Percentiles rank a stretch among this genome's conserved stretches.
phyloP scores from a whole-genome alignment of 35 echinoderm and acorn worm genomes.

The Strongylocentrotus purpuratus region DNA sequence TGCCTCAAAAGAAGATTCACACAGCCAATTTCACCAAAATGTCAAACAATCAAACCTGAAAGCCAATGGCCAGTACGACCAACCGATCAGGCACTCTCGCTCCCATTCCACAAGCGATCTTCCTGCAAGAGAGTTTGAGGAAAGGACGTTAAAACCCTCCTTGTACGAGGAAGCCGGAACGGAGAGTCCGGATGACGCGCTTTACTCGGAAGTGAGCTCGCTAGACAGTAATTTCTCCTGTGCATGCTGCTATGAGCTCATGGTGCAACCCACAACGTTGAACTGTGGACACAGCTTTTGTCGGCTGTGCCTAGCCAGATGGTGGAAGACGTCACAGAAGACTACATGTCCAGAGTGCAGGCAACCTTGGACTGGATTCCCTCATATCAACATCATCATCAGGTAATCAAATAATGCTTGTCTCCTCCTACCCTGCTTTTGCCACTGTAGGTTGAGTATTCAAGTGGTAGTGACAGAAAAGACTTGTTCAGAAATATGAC shows the following conservation, averaged over 20 bases:
- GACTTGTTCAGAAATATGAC: no score
- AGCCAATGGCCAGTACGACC: neutral
- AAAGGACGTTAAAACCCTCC: neutral
- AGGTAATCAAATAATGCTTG: conserved; percentile 53
- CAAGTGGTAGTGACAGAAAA: no score
- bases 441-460: no score
- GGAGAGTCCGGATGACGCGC: neutral
- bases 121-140: neutral
- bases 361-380: conserved; percentile 92
- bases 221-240: conserved; percentile 79
- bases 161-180: neutral
- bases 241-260: conserved; percentile 94
- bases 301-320: conserved; percentile 88
- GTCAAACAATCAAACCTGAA: neutral
- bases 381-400: conserved; percentile 92
- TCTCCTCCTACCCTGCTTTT: neutral
- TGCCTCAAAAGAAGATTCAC: neutral
- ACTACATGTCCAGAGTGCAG: conserved; percentile 90
- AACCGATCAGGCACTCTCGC: conserved; percentile 3
- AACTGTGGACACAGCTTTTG: conserved; percentile 97
- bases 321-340: conserved; percentile 87
- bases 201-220: conserved; percentile 19
- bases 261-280: conserved; percentile 93
- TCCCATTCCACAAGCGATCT: conserved; percentile 28
- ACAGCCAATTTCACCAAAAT: neutral